Percentiles rank a stretch among this genome's conserved stretches.
Conservation (phyloP, 1,140 invertebrate genomes). For the Temnothorax curvispinosus region DNA sequence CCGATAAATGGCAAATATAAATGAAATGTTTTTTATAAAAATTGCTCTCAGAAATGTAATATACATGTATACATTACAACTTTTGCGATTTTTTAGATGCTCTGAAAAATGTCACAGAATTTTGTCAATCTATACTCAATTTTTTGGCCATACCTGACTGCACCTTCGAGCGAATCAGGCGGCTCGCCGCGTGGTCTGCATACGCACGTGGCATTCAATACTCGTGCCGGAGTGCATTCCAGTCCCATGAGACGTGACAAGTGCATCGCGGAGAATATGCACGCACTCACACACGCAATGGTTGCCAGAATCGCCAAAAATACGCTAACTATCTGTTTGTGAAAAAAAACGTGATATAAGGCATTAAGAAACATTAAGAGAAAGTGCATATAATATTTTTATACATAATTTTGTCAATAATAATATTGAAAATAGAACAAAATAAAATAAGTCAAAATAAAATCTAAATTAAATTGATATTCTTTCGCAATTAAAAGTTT, state of each 20-base stretch:
- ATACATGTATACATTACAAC: neutral
- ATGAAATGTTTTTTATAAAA: neutral
- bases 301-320: slow-evolving; percentile 82
- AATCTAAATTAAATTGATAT: neutral
- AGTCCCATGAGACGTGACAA: slow-evolving; percentile 82
- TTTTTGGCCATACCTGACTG: slow-evolving; percentile 46
- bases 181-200: slow-evolving; percentile 75
- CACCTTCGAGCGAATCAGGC: slow-evolving; percentile 51
- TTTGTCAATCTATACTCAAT: neutral
- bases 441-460: neutral
- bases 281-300: slow-evolving; percentile 83
- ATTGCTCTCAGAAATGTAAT: neutral
- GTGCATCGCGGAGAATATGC: slow-evolving; percentile 84
- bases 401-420: neutral
- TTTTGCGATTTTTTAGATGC: neutral
- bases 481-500: neutral
- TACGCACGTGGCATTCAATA: slow-evolving; percentile 80
- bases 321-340: slow-evolving; percentile 82
- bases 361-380: neutral
- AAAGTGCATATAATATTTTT: neutral
- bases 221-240: slow-evolving; percentile 83
- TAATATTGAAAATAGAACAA: neutral
- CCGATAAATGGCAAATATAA: neutral
- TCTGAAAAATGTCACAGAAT: neutral
- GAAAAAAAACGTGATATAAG: slow-evolving; percentile 27